phyloP scores from a whole-genome alignment of 2,113 vertebrate species.

The Verasper variegatus region DNA sequence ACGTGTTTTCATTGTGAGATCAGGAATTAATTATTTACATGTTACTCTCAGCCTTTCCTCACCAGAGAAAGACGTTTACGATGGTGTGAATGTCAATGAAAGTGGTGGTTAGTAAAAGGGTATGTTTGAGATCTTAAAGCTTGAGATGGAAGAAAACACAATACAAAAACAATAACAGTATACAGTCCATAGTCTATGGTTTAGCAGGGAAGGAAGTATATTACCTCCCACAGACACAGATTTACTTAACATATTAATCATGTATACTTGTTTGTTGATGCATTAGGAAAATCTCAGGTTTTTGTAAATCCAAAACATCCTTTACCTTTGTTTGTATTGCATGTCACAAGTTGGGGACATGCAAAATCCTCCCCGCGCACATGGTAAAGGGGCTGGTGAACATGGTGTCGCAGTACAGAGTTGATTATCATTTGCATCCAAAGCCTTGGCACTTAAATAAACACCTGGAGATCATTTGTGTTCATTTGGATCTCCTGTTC shows the following conservation, averaged over 20 bases:
- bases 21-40: neutral
- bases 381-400: conserved; percentile 56
- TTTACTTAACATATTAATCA: conserved; percentile 65
- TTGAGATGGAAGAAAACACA: neutral
- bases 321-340: conserved; percentile 35
- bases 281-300: conserved; percentile 73
- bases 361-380: conserved; percentile 61
- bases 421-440: conserved; percentile 78
- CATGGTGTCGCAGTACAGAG: conserved; percentile 54
- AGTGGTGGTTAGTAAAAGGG: neutral
- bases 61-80: too few species aligned
- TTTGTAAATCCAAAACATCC: conserved; percentile 58
- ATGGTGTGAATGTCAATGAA: too few species aligned
- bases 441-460: conserved; percentile 64
- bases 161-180: neutral
- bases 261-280: conserved; percentile 48
- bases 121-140: conserved; percentile 8
- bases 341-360: conserved; percentile 66
- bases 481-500: conserved; percentile 76
- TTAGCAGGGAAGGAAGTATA: conserved; percentile 3
- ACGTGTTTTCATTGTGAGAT: too few species aligned
- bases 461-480: conserved; percentile 77
- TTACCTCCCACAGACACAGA: conserved; percentile 26
- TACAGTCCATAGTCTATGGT: neutral
- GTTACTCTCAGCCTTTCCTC: too few species aligned